These are phyloP conservation scores for Exaiptasia diaphana DNA, from an alignment of 64 coral and sea anemone genomes.

Conservation along the genomic window DNA sequence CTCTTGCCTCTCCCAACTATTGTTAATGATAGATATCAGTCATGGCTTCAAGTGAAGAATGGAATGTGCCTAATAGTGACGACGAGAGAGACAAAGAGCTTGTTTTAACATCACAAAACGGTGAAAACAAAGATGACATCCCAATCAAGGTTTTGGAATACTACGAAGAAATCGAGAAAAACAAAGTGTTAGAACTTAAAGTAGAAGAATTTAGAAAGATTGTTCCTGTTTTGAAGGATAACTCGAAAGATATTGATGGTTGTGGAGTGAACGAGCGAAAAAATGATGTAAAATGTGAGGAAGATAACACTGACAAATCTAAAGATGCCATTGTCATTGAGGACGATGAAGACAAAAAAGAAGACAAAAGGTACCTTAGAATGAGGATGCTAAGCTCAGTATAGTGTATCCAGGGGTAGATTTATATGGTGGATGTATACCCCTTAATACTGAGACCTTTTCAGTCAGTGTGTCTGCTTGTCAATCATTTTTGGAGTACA, in stretches of 20 bases:
- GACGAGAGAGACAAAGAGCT: constrained; percentile 14
- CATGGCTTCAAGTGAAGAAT: constrained; percentile 6
- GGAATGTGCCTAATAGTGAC: constrained; percentile 52
- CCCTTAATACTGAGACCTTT: no score
- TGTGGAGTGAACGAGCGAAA: background rate
- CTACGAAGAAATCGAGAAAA: constrained; percentile 51
- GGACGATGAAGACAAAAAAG: background rate
- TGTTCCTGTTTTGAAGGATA: no score
- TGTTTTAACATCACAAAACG: background rate
- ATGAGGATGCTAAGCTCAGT: background rate
- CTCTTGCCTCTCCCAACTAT: no score
- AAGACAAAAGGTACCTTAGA: no score
- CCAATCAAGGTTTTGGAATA: constrained; percentile 32
- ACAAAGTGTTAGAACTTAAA: constrained; percentile 33
- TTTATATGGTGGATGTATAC: background rate
- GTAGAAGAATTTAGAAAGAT: constrained; percentile 38
- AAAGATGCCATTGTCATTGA: background rate
- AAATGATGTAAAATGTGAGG: background rate
- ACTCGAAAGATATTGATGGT: background rate
- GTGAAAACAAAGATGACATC: background rate
- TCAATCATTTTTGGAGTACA: no score
- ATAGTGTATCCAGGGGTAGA: background rate
- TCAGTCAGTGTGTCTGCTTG: no score
- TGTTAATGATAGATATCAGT: no score
- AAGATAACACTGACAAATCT: background rate